phyloP scores from a whole-genome alignment of 2,888 invertebrate species.

The Apamea crenata region DNA sequence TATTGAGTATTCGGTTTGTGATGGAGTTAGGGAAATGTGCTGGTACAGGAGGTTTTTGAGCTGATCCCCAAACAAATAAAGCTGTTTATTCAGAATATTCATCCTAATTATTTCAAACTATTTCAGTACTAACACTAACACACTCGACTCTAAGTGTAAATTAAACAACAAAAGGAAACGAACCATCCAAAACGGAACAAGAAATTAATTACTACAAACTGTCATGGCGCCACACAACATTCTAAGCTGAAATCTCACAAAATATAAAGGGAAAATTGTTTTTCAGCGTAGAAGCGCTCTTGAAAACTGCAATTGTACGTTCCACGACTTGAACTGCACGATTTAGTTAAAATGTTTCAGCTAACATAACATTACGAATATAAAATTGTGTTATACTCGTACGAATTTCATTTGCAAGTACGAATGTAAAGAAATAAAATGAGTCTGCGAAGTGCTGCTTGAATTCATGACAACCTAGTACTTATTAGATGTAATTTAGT shows the following conservation, averaged over 20 bases:
- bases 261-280: constrained; percentile 50
- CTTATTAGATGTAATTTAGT: constrained; percentile 53
- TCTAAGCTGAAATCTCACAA: constrained; percentile 45
- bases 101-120: background rate
- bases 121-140: constrained; percentile 3
- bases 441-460: constrained; percentile 42
- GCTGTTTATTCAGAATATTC: background rate
- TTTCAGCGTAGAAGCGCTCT: constrained; percentile 39
- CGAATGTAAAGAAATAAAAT: constrained; percentile 53
- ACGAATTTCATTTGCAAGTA: constrained; percentile 55
- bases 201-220: constrained; percentile 58
- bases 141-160: constrained; percentile 22
- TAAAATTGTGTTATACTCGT: constrained; percentile 48
- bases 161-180: constrained; percentile 40
- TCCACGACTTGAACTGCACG: constrained; percentile 37
- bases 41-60: background rate
- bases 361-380: constrained; percentile 50
- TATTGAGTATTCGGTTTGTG: constrained; percentile 44
- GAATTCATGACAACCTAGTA: constrained; percentile 47
- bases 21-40: constrained; percentile 13
- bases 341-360: constrained; percentile 53
- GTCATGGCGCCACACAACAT: constrained; percentile 46
- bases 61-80: background rate
- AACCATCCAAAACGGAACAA: constrained; percentile 34
- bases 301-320: constrained; percentile 52